Percentiles rank a stretch among this genome's conserved stretches.
Evolutionary conservation across 2,113 vertebrate species (phyloP).

Genomic region (Osmerus eperlanus): DNA sequence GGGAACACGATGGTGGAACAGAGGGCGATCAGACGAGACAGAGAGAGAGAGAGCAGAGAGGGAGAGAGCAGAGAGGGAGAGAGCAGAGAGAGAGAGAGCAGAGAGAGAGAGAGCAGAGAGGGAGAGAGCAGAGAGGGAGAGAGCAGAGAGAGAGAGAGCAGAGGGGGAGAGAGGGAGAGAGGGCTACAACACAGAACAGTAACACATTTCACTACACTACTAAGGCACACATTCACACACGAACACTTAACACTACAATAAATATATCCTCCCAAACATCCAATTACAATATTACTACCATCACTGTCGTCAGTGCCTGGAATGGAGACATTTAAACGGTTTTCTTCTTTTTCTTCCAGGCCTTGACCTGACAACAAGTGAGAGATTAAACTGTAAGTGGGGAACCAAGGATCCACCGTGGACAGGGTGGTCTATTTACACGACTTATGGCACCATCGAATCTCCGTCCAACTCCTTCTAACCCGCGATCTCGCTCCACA

Average conservation of each 20-base stretch:
- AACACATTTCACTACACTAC: conserved; percentile 53
- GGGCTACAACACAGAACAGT: conserved; percentile 38
- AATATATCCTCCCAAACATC: conserved; percentile 57
- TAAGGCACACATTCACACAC: conserved; percentile 63
- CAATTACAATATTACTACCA: conserved; percentile 28
- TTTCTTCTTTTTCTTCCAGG: conserved; percentile 7
- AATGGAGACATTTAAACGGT: conserved; percentile 23
- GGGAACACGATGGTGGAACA: background rate
- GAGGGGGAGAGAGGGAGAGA: conserved; percentile 4
- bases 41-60: background rate
- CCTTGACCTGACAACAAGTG: conserved; percentile 11
- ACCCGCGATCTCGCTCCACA: conserved; percentile 11
- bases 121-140: conserved; percentile 6
- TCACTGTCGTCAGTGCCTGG: conserved; percentile 42
- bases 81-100: no score
- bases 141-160: background rate
- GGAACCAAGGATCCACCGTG: conserved; percentile 32
- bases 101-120: conserved; percentile 7
- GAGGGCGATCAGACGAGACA: background rate
- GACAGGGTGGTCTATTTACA: conserved; percentile 46
- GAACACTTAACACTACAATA: conserved; percentile 67
- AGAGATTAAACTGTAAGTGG: conserved; percentile 6
- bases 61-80: no score
- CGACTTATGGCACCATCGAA: conserved; percentile 36
- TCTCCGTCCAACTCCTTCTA: conserved; percentile 10